Conservation (phyloP, 2,888 invertebrate genomes). For the Drosophila lacicola region DNA sequence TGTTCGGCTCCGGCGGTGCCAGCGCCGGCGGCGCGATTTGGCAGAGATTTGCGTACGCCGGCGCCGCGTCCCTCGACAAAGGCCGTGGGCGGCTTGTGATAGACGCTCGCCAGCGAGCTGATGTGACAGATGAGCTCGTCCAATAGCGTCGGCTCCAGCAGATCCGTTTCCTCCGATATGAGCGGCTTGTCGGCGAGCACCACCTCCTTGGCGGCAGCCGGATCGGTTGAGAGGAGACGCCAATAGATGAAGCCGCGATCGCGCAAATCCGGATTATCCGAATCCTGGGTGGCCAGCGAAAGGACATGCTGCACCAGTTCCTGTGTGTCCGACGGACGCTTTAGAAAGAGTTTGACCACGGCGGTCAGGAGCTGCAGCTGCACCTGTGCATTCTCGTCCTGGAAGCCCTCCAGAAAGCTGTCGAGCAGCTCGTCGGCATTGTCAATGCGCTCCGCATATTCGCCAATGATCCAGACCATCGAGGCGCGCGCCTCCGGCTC, state of each 20-base stretch:
- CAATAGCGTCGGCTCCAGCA: constrained; percentile 97
- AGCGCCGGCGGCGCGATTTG: constrained; percentile 87
- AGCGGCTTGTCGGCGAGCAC: constrained; percentile 99
- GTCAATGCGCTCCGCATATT: constrained; percentile 99
- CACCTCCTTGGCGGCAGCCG: constrained; percentile 99
- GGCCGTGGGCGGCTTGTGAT: constrained; percentile 99
- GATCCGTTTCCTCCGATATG: constrained; percentile 99
- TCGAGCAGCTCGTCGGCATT: constrained; percentile 99
- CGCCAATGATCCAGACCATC: constrained; percentile 98
- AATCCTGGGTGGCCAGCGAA: constrained; percentile 94
- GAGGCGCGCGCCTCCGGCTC: constrained; percentile 99
- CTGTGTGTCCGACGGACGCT: constrained; percentile 99
- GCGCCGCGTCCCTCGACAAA: constrained; percentile 96
- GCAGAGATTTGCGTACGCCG: constrained; percentile 92
- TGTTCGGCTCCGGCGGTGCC: constrained; percentile 72
- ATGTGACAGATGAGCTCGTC: constrained; percentile 99
- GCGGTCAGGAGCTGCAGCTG: constrained; percentile 98
- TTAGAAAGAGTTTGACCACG: constrained; percentile 98
- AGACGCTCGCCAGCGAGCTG: constrained; percentile 98
- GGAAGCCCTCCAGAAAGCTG: constrained; percentile 99
- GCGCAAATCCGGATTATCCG: constrained; percentile 98
- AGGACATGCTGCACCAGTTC: constrained; percentile 98
- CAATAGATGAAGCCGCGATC: constrained; percentile 99
- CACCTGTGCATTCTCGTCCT: constrained; percentile 98
- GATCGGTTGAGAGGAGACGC: constrained; percentile 99